These are phyloP conservation scores for Eucidaris tribuloides DNA, from an alignment of 35 echinoderm and acorn worm species.

Conservation along the genomic window DNA sequence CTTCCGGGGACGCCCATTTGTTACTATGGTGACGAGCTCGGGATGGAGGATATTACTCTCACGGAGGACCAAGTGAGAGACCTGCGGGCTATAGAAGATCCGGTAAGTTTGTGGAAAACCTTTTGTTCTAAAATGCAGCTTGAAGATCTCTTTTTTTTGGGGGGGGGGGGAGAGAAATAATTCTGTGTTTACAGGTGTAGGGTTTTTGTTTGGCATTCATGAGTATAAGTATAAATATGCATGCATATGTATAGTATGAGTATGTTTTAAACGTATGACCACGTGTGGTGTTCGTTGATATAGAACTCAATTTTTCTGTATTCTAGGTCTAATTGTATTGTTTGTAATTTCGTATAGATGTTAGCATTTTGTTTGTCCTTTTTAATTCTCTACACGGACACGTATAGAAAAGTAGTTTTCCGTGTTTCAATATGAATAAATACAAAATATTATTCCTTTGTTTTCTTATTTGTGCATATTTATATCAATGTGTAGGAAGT, in stretches of 20 bases:
- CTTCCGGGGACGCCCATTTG: conserved; percentile 89
- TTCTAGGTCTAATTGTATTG: neutral
- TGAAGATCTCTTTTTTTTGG: neutral
- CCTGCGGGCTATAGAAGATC: conserved; percentile 46
- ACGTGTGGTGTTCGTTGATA: no score
- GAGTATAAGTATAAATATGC: no score
- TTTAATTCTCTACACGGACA: neutral
- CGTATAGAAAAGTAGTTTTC: neutral
- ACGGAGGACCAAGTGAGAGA: conserved; percentile 42
- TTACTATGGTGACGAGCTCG: conserved; percentile 98
- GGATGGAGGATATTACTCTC: conserved; percentile 67
- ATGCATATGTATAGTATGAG: no score
- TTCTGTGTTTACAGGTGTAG: neutral
- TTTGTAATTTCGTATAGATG: neutral
- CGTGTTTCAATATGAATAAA: neutral
- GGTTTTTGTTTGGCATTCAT: neutral
- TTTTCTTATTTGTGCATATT: neutral
- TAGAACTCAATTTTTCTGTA: no score
- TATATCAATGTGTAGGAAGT: neutral
- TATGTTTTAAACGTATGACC: no score
- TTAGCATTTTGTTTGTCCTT: neutral
- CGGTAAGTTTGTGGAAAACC: conserved; percentile 1
- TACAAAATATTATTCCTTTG: neutral
- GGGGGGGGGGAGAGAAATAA: neutral
- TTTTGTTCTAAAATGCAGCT: neutral